Evolutionary conservation across 2,888 invertebrate species (phyloP), one percentile per base, ranked within the genome.

Genomic region (Pyrrhosoma nymphula): DNA sequence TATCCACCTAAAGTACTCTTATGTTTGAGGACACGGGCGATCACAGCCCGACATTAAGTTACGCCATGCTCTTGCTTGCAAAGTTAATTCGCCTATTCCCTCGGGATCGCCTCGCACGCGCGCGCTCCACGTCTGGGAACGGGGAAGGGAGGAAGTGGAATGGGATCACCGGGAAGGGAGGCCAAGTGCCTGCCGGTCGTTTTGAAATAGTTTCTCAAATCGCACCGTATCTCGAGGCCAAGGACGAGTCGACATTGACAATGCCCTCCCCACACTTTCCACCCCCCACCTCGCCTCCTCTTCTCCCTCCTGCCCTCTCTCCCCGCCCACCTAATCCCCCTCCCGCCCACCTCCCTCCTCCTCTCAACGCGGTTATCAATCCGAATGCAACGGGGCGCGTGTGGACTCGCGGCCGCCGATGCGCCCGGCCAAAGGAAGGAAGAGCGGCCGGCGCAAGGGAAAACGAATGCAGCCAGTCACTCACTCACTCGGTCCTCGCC

Each of bases 171-270:
- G 82, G 82, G 35, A 35, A 35, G 26, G 60, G 60, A 60, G 82
- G 82, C 82, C 30, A 82, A 82, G 35, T 12, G 69, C 60, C 20
- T 26, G 23, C 30, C 14, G 82, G 26, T 82, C 30, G 82, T 35
- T 82, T 82, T 82, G 30, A 82, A 82, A 82, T 35, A 82, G 82
- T 82, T 82, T 82, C 47, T 47, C 82, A 82, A 82, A 82, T 82
- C 82, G 82, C 82, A 82, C 35, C 82, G 82, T 82, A 82, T 82
- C 82, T 82, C 35, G 82, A 82, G 82, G 82, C 82, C 82, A 82
- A 82, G 82, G 82, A 82, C 82, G 82, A 82, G 82, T 82, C 82
- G 82, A 82, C 82, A 82, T 82, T 82, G 82, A 82, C 82, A 82
- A 82, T 82, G 82, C 82, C 82, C 82, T 35, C 16, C 35, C 26